phyloP scores from a whole-genome alignment of 2,113 vertebrate genomes.

The Epinephelus cyanopodus region DNA sequence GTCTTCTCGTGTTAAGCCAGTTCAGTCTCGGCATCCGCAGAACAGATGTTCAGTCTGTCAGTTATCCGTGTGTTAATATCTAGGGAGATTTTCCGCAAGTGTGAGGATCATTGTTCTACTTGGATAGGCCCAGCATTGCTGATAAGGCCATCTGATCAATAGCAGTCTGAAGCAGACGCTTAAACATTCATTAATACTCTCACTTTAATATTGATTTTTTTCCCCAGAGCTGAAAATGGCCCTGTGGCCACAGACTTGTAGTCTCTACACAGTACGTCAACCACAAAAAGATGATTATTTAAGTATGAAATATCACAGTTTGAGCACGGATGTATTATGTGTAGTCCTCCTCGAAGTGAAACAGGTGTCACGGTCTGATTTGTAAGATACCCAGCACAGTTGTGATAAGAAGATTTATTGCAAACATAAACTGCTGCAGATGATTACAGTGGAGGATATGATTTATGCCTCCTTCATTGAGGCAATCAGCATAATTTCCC shows the following conservation, averaged over 20 bases:
- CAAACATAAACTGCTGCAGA: conserved; percentile 70
- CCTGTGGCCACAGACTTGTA: conserved; percentile 43
- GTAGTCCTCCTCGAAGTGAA: conserved; percentile 49
- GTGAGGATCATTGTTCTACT: conserved; percentile 54
- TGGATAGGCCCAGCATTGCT: conserved; percentile 42
- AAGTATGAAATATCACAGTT: conserved; percentile 68
- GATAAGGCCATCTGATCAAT: conserved; percentile 69
- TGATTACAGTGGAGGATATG: conserved; percentile 72
- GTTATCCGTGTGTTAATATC: conserved; percentile 57
- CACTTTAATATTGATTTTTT: conserved; percentile 68
- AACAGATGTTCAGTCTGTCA: conserved; percentile 50
- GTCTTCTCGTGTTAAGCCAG: conserved; percentile 2
- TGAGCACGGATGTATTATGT: conserved; percentile 50
- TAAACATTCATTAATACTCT: conserved; percentile 78
- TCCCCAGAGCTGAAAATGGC: conserved; percentile 41
- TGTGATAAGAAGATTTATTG: conserved; percentile 75
- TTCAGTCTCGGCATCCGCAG: conserved; percentile 17
- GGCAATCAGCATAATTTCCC: conserved; percentile 80
- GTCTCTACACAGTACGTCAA: conserved; percentile 56
- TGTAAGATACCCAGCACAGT: conserved; percentile 59
- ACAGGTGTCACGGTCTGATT: conserved; percentile 70
- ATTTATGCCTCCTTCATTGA: conserved; percentile 78
- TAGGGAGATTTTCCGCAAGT: conserved; percentile 35
- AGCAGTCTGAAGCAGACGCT: conserved; percentile 63
- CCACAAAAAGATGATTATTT: conserved; percentile 69